Evolutionary conservation across 2,113 vertebrate species (phyloP), one percentile per base, ranked within the genome.

Genomic region (Lophura nycthemera): DNA sequence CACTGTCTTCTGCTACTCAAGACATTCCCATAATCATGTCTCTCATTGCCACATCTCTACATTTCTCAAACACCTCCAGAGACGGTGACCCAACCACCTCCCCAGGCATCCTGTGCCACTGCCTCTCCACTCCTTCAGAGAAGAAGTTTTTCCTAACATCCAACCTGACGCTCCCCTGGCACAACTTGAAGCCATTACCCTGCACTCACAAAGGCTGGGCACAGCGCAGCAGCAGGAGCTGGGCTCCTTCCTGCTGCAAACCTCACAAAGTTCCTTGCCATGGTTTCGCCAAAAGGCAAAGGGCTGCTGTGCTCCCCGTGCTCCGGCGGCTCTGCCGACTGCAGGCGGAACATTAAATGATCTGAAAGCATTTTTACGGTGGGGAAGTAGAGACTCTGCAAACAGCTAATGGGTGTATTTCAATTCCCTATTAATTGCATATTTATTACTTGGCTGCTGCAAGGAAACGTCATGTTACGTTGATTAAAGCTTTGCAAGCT

Each of bases 381-480:
- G 59, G 76, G 90, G 81, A 94, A 93, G 89, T 56, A 34, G 86
- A 79, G 89, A 34, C 94, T 97, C 89, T 94, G 79, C 95, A 97
- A 97, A 95, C 93, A 95, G 92, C 95, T 97, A 97, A 97, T 97
- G 96, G 97, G 81, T 89, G 64, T 76, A 93, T 96, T 96, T 95
- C 97, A 92, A 42, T 92, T 95, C 94, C 83, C 95, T 94, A 92
- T 96, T 96, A 96, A 88, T 88, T 97, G 82, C 79, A 88, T 96
- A 94, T 83, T 89, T 96, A 93, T 97, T 96, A 97, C 93, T 79
- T 10, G 2, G 67, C 90, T 96, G 88, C 78, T 91, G 67, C 90
- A 96, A 95, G 54, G 95, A 96, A 97, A 90, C 60, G 92, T 72
- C 86, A 96, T 95, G 91, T 94, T 91, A 83, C 52, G 64, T 88